Evolutionary conservation across 2,113 vertebrate species (phyloP).

Genomic region (Cercopithecus mona): DNA sequence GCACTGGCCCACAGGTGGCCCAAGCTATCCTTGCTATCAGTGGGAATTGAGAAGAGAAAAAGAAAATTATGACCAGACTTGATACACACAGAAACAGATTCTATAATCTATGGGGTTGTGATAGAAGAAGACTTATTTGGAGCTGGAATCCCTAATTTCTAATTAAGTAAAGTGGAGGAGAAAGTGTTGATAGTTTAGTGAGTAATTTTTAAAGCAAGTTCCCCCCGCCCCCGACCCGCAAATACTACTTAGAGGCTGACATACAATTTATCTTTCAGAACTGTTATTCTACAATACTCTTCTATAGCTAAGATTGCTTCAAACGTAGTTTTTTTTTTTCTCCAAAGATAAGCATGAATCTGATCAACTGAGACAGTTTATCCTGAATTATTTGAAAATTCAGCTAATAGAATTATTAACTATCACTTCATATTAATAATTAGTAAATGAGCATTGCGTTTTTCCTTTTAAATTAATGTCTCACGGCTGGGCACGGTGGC

Average conservation of each 20-base stretch:
- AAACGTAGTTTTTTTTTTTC: background rate
- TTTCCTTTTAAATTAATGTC: background rate
- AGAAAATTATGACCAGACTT: conserved; percentile 39
- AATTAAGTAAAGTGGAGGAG: background rate
- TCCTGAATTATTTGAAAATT: background rate
- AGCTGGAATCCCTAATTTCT: background rate
- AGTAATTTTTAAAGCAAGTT: background rate
- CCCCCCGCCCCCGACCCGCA: rapidly evolving
- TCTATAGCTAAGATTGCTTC: background rate
- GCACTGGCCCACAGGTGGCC: background rate
- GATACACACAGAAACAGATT: background rate
- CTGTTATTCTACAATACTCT: background rate
- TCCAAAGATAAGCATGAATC: background rate
- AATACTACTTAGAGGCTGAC: background rate
- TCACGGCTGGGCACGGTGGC: background rate
- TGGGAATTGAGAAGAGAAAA: background rate
- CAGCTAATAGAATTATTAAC: background rate
- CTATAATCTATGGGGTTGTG: background rate
- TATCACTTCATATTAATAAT: background rate
- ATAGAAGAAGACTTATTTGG: background rate
- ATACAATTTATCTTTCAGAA: background rate
- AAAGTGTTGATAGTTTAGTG: background rate
- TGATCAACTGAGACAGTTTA: background rate
- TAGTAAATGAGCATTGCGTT: background rate
- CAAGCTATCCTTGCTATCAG: background rate